Base-by-base conservation (phyloP, 2,888 invertebrate genomes). In the Tinea semifulvella region DNA sequence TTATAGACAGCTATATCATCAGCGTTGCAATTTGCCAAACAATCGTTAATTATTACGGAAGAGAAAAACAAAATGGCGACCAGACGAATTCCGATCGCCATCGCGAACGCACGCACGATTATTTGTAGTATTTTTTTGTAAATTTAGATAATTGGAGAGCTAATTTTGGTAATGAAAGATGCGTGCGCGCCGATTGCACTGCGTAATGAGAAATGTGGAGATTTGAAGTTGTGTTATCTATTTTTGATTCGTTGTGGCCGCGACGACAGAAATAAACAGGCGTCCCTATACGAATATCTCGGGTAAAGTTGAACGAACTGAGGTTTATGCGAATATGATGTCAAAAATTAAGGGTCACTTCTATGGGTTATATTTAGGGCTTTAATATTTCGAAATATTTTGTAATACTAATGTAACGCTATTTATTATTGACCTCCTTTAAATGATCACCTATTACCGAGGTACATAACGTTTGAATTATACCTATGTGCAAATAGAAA, bases 1-100 rank as follows among this genome's bases (percentile, higher is more conserved):
- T 90, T 92, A 67, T 96, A 96, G 58, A 92, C 90, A 51, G 90
- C 93, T 58, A 94, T 84, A 62, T 90, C 90, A 65, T 91, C 89
- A 47, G 89, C 85, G 52, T 88, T 86, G 74, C 91, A 91, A 44
- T 84, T 49, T 60, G 61, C 27, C 17, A 14, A 43, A 38, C 20
- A 43, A 18, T 17, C 11, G 8, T 14, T 6, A 6, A 60, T 53
- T 47, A 58, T 52, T 46, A 52, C 52, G 47, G 52, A 48, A n/a
- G 49, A 50, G 42, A 71, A 66, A 66, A 71, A 50, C 61, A 79
- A 75, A 48, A 80, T 75, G 71, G 74, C 68, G 52, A 66, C 52
- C 68, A 75, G 54, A 69, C 50, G 58, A 49, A 50, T 47, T 45
- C 49, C 46, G 50, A 52, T 56, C 56, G 52, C 57, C 74, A 75